Conservation (phyloP, 1,140 invertebrate species). For the Drosophila pseudoobscura region DNA sequence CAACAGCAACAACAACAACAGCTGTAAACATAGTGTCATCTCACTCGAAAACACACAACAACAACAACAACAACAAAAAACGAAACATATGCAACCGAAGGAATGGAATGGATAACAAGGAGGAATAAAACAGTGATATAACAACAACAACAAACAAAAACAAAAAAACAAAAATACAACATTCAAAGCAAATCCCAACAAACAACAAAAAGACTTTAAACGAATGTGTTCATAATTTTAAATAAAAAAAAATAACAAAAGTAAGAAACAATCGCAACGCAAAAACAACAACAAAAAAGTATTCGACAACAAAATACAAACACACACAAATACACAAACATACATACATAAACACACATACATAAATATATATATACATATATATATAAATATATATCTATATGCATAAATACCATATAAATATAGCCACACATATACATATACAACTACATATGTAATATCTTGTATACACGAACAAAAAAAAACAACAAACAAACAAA, state of each 20-base stretch:
- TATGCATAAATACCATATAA: slow-evolving; percentile 25
- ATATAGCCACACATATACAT: slow-evolving; percentile 32
- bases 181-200: slow-evolving; percentile 39
- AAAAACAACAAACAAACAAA: neutral
- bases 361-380: slow-evolving; percentile 37
- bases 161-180: slow-evolving; percentile 17
- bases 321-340: slow-evolving; percentile 38
- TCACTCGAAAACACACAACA: slow-evolving; percentile 8
- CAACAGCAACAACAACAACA: slow-evolving; percentile 11
- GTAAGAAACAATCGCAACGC: slow-evolving; percentile 14
- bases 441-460: slow-evolving; percentile 29
- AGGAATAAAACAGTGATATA: no score
- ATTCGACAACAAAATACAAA: slow-evolving; percentile 29
- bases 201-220: slow-evolving; percentile 71
- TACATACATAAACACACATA: slow-evolving; percentile 36
- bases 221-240: slow-evolving; percentile 77
- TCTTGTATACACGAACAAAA: slow-evolving; percentile 34
- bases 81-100: slow-evolving; percentile 19
- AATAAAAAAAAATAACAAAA: slow-evolving; percentile 34
- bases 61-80: neutral
- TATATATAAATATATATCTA: slow-evolving; percentile 23
- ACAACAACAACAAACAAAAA: neutral
- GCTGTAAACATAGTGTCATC: slow-evolving; percentile 3
- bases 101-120: no score
- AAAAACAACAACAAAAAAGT: slow-evolving; percentile 38